phyloP scores from a whole-genome alignment of 2,113 vertebrate species.

The Chloropsis hardwickii region DNA sequence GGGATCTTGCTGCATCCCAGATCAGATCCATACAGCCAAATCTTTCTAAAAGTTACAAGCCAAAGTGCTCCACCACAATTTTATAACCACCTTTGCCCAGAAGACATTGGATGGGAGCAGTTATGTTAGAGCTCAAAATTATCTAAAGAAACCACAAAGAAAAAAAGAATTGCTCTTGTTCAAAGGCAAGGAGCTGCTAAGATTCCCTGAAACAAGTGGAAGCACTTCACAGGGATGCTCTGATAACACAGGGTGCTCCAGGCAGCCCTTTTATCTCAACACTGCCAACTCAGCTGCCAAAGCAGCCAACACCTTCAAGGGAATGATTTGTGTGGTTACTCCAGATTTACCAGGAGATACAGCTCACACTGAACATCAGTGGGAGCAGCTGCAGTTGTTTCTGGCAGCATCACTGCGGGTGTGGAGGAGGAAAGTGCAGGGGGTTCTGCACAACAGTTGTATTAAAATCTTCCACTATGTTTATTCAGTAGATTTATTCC shows the following conservation, averaged over 20 bases:
- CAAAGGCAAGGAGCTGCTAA: background rate
- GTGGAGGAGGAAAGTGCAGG: background rate
- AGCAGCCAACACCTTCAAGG: background rate
- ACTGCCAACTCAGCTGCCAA: background rate
- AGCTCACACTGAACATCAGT: background rate
- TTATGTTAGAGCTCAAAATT: background rate
- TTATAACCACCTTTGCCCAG: background rate
- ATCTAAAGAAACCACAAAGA: slow-evolving; percentile 1
- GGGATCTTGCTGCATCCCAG: background rate
- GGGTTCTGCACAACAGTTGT: background rate
- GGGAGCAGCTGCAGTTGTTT: background rate
- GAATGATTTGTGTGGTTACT: background rate
- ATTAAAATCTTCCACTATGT: background rate
- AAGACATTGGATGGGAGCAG: background rate
- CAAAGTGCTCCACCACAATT: background rate
- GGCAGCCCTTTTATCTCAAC: slow-evolving; percentile 32
- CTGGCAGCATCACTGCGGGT: background rate
- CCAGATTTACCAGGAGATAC: background rate
- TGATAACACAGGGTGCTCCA: background rate
- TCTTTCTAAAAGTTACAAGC: background rate
- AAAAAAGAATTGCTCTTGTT: background rate
- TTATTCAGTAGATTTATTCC: background rate
- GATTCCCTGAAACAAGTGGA: background rate
- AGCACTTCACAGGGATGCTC: background rate
- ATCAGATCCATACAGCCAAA: background rate